A percentile compares a stretch with the other conserved stretches of the same genome.
These are phyloP conservation scores for Dufourea novaeangliae DNA, from an alignment of 1,140 invertebrate species.

Conservation along the genomic window DNA sequence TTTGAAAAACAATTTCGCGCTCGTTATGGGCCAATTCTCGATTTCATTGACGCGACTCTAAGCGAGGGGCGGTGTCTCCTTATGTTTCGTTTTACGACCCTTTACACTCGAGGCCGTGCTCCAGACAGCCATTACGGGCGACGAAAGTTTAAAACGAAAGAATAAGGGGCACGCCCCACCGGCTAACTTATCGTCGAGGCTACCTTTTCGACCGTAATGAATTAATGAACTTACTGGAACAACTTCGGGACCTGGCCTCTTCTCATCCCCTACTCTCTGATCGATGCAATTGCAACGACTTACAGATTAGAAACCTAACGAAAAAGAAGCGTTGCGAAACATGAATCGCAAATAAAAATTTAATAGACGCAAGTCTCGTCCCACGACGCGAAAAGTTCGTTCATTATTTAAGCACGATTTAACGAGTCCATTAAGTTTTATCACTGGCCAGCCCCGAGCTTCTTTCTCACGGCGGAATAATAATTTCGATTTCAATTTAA, in stretches of 20 bases:
- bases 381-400: slow-evolving; percentile 1
- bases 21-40: not conserved
- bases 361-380: slow-evolving; percentile 1
- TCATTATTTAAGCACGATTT: slow-evolving; percentile 25
- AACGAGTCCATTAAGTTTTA: slow-evolving; percentile 22
- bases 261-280: too few relatives aligned
- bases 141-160: not conserved
- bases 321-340: not conserved
- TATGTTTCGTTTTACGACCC: not conserved
- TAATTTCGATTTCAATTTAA: slow-evolving; percentile 26
- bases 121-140: not conserved
- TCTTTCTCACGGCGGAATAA: not conserved
- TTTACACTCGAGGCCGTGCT: not conserved
- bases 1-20: not conserved
- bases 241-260: not conserved
- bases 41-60: not conserved
- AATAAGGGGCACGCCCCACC: not conserved
- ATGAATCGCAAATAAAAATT: slow-evolving; percentile 12
- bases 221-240: slow-evolving; percentile 14
- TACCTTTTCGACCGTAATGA: slow-evolving; percentile 12
- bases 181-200: not conserved
- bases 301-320: slow-evolving; percentile 10
- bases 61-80: too few relatives aligned
- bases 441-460: not conserved
- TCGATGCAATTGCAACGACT: not conserved